Base-by-base conservation (phyloP, 1,140 invertebrate genomes). In the Sinella curviseta region DNA sequence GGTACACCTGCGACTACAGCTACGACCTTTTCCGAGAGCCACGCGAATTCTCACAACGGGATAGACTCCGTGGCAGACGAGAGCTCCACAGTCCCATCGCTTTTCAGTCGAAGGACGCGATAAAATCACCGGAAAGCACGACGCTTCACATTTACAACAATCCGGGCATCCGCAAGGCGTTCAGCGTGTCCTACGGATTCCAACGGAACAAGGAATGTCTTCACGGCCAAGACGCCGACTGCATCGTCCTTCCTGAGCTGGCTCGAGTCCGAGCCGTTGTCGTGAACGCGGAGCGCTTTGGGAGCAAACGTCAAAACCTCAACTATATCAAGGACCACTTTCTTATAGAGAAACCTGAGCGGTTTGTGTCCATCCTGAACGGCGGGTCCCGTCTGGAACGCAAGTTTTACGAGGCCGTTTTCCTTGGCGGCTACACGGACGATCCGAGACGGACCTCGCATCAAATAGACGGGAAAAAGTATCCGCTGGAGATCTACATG, bases 401-500 rank as follows among this genome's bases (percentile, higher is more conserved):
- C 8, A 74, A 74, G 70, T 74, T 74, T 74, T 74, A 74, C 70
- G 70, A 74, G 24, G 70, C 70, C 24, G 34, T 74, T 2, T 74
- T 74, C 30, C 30, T 74, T 16, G 70, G 70, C 70, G 70, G 34
- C 16, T 74, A 36, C 30, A 30, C 8, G 17, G 17, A 26, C 3
- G 26, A 16, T 8, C 30, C 30, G 4, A 16, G 3, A 31, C 16
- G 70, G 34, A 8, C 30, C 12, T 34, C 30, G 3, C 70, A 74
- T 36, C 2, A 2, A 16, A 74, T 74, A 14, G 70, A 74, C 26
- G 70, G 70, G 26, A 74, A 74, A 33, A 14, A 3, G 30, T 74
- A 74, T 74, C 70, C 70, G 14, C 17, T 74, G 70, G 70, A 74
- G 26, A 74, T 74, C 24, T 74, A 74, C 70, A 74, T 74, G 70